Evolutionary conservation across 1,140 invertebrate genomes (phyloP), one percentile per base, ranked within the genome.

Genomic region (Helicoverpa armigera): DNA sequence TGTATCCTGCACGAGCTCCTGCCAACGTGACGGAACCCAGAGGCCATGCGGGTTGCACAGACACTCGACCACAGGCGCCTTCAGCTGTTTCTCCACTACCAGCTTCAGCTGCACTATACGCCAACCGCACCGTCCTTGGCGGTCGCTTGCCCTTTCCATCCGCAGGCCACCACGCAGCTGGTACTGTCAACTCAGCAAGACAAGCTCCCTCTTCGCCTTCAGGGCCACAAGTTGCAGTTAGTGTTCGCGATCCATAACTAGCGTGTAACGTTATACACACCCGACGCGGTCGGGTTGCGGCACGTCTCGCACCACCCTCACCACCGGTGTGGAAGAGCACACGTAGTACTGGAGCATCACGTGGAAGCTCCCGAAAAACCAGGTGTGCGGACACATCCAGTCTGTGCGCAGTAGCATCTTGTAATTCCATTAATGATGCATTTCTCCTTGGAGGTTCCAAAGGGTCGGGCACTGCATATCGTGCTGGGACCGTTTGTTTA

Each of bases 281-380:
- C 74, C 96, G 94, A 51, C 96, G 93, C 7, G 96, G 96, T 14
- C 91, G 83, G 2, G 93, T 90, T 9, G 95, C 96, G 83, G 91
- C 95, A 84, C 84, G 94, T 79, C 93, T 94, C 76, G 91, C 93
- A 11, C 97, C 96, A 0, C 97, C 97, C 91, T 98, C 97, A 72
- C 97, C 97, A 18, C 98, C 98, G 2, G 98, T 97, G 88, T 99
- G 98, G 89, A 99, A 99, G 0, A 99, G 95, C 0, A 99, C 98
- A 51, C 98, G 94, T 0, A 99, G 93, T 1, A 99, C 97, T 0
- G 98, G 98, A 11, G 97, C 97, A 88, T 99, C 98, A 35, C 98
- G 96, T 1, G 97, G 96, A 13, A 99, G 96, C 85, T 97, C 97
- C n/a, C 96, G 94, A 0, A 97, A 97, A 0, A 99, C 98, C n/a